Percentiles rank a stretch among this genome's conserved stretches.
These are phyloP conservation scores for Psettodes erumei DNA, from an alignment of 2,113 vertebrate species.

Conservation along the genomic window DNA sequence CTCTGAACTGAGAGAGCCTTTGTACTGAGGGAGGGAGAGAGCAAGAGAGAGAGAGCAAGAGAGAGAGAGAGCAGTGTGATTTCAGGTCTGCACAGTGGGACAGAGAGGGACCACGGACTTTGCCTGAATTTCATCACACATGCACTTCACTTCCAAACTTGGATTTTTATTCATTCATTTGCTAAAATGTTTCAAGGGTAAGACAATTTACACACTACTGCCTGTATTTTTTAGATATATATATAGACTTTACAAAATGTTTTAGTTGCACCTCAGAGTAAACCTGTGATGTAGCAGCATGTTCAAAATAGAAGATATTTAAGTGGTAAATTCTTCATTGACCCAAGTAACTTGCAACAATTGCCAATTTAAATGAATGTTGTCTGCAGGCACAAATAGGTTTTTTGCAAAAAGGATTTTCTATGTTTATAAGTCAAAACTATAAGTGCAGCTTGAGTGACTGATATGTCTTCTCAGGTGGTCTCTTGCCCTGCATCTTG, in stretches of 20 bases:
- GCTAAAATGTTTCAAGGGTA: slow-evolving; percentile 77
- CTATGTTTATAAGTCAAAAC: neutral
- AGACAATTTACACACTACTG: slow-evolving; percentile 25
- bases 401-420: neutral
- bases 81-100: slow-evolving; percentile 59
- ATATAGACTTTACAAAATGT: neutral
- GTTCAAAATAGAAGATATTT: too few species aligned
- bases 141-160: slow-evolving; percentile 52
- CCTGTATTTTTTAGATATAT: neutral
- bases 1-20: slow-evolving; percentile 74
- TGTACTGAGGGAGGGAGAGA: slow-evolving; percentile 64
- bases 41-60: slow-evolving; percentile 42
- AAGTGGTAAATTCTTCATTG: neutral
- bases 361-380: neutral
- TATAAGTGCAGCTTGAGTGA: neutral
- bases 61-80: slow-evolving; percentile 52
- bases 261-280: slow-evolving; percentile 14
- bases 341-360: neutral
- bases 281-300: neutral
- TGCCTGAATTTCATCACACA: slow-evolving; percentile 60
- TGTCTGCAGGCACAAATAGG: neutral
- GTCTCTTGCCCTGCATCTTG: slow-evolving; percentile 60
- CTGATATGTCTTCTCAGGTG: slow-evolving; percentile 68
- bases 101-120: slow-evolving; percentile 57
- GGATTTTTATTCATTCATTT: slow-evolving; percentile 50